Evolutionary conservation across 1,140 invertebrate species (phyloP).

Genomic region (Triops cancriformis): DNA sequence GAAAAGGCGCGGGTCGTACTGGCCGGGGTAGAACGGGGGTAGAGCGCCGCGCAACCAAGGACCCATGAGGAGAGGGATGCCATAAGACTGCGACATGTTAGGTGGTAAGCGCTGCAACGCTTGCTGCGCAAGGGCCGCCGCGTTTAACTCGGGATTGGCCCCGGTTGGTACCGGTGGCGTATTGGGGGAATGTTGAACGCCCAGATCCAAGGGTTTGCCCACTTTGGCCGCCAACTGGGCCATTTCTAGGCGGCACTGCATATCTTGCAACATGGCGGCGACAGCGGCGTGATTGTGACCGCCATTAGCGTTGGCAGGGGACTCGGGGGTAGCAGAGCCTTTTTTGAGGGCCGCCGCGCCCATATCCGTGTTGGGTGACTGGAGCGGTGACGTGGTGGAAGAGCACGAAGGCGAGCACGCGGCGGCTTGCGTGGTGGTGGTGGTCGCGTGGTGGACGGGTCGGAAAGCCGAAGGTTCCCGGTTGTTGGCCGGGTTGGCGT

Average conservation of each 20-base stretch:
- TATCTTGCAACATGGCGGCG: conserved; percentile 28
- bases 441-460: conserved; percentile 18
- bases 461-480: conserved; percentile 28
- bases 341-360: conserved; percentile 26
- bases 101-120: conserved; percentile 23
- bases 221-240: conserved; percentile 25
- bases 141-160: background rate
- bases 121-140: conserved; percentile 14
- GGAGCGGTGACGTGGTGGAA: background rate
- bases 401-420: conserved; percentile 10
- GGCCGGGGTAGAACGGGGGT: conserved; percentile 29
- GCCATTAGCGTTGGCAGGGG: background rate
- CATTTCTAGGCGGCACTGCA: conserved; percentile 24
- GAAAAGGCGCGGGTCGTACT: conserved; percentile 32
- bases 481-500: conserved; percentile 9
- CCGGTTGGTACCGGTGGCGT: background rate
- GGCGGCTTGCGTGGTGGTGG: conserved; percentile 1
- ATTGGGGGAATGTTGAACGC: background rate
- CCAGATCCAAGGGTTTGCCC: conserved; percentile 19
- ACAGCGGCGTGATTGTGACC: conserved; percentile 19
- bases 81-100: conserved; percentile 26
- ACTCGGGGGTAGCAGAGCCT: conserved; percentile 15
- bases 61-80: conserved; percentile 33
- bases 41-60: conserved; percentile 30
- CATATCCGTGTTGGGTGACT: conserved; percentile 20